A percentile compares a stretch with the other conserved stretches of the same genome.
These are phyloP conservation scores for Sebastes schlegelii DNA, from an alignment of 2,113 vertebrate genomes.

Conservation along the genomic window DNA sequence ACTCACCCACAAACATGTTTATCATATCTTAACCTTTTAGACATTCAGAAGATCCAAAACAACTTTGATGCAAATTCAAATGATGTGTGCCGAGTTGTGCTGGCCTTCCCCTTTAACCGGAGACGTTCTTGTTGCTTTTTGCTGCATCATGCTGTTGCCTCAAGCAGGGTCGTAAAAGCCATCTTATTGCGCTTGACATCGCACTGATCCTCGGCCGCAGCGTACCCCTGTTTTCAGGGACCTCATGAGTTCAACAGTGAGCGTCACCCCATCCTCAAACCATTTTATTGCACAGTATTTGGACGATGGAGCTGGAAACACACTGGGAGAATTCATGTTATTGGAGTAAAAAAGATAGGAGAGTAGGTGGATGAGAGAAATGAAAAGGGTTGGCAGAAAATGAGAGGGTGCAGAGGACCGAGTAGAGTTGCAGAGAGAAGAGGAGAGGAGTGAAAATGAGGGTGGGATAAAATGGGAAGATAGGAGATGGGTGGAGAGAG, in stretches of 20 bases:
- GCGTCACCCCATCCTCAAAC: neutral
- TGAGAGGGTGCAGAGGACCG: slow-evolving; percentile 41
- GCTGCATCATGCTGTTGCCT: slow-evolving; percentile 42
- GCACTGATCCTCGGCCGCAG: slow-evolving; percentile 26
- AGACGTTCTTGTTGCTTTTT: slow-evolving; percentile 4
- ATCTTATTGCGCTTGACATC: slow-evolving; percentile 16
- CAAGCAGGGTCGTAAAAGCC: slow-evolving; percentile 9
- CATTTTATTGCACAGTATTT: slow-evolving; percentile 23
- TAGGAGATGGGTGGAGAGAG: slow-evolving; percentile 35
- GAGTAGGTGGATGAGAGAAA: slow-evolving; percentile 45
- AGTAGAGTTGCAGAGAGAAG: slow-evolving; percentile 27
- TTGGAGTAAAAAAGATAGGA: neutral
- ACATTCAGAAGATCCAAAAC: slow-evolving; percentile 21
- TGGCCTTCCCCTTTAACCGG: neutral
- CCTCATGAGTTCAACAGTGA: slow-evolving; percentile 31
- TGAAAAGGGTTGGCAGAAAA: slow-evolving; percentile 47
- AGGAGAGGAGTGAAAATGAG: slow-evolving; percentile 32
- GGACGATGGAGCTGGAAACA: slow-evolving; percentile 33
- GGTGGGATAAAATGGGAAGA: slow-evolving; percentile 34
- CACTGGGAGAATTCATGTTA: slow-evolving; percentile 27
- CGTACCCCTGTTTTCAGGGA: slow-evolving; percentile 13
- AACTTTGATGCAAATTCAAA: neutral
- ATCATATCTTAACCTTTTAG: slow-evolving; percentile 42
- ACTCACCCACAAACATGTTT: slow-evolving; percentile 21
- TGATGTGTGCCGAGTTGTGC: neutral